Conservation (phyloP, 2,113 vertebrate species). For the Zosterops borbonicus region DNA sequence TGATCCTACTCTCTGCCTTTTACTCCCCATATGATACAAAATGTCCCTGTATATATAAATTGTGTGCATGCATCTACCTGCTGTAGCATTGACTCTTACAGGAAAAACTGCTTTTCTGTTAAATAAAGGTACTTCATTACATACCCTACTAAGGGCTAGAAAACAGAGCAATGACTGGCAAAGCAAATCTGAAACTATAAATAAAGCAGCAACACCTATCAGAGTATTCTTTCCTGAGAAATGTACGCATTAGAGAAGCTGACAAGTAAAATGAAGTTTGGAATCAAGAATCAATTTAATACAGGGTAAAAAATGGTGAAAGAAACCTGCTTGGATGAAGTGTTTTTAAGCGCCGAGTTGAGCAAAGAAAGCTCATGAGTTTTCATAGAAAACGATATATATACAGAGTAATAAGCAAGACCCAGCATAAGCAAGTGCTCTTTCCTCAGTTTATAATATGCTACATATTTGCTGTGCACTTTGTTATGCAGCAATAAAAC, state of each 20-base stretch:
- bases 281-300: neutral
- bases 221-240: neutral
- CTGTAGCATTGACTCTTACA: neutral
- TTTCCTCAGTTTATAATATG: neutral
- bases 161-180: neutral
- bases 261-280: neutral
- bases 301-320: neutral
- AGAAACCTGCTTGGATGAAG: neutral
- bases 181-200: neutral
- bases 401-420: neutral
- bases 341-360: neutral
- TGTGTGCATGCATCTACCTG: neutral
- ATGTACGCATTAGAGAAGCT: neutral
- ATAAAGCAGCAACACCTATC: neutral
- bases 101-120: neutral
- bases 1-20: neutral
- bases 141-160: neutral
- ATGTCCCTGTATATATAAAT: neutral
- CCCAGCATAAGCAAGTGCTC: neutral
- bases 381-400: neutral
- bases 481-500: neutral
- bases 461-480: neutral
- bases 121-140: neutral
- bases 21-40: neutral
- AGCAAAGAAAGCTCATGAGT: neutral